Percentiles rank a stretch among this genome's conserved stretches.
These are phyloP conservation scores for Augochlora pura DNA, from an alignment of 1,140 invertebrate species.

Conservation along the genomic window DNA sequence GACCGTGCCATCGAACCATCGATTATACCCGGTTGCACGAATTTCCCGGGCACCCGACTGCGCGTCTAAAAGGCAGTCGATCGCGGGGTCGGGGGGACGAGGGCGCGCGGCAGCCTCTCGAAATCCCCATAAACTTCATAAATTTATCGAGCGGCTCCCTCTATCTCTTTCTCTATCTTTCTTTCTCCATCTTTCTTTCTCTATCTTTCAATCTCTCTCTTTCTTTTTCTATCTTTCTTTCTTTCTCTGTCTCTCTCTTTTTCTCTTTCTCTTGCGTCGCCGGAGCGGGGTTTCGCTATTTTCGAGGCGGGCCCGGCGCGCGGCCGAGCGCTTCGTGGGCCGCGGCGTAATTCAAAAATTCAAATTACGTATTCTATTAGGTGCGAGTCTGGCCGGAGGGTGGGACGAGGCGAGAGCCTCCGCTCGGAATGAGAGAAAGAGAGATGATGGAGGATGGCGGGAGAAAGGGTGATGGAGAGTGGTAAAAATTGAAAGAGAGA, in stretches of 20 bases:
- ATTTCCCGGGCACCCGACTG: constrained; percentile 15
- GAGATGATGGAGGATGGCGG: background rate
- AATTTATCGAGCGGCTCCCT: constrained; percentile 64
- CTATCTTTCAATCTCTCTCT: background rate
- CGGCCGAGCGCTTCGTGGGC: background rate
- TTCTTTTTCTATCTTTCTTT: too few species aligned
- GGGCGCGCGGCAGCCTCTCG: background rate
- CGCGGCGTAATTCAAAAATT: constrained; percentile 71
- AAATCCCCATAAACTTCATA: constrained; percentile 69
- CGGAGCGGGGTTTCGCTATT: constrained; percentile 26
- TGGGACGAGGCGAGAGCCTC: background rate
- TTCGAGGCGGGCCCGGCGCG: background rate
- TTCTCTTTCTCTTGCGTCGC: constrained; percentile 28
- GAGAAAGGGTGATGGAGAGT: background rate
- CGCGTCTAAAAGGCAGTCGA: background rate
- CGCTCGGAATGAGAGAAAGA: background rate
- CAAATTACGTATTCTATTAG: constrained; percentile 79
- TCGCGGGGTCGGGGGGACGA: too few species aligned
- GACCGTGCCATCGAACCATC: constrained; percentile 10
- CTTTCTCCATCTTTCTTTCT: too few species aligned
- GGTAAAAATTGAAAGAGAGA: background rate
- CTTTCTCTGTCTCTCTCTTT: too few species aligned
- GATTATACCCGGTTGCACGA: constrained; percentile 24
- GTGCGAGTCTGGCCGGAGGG: constrained; percentile 57
- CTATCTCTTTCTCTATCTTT: too few species aligned